Evolutionary conservation across 2,888 invertebrate genomes (phyloP).

Genomic region (Papilio demoleus): DNA sequence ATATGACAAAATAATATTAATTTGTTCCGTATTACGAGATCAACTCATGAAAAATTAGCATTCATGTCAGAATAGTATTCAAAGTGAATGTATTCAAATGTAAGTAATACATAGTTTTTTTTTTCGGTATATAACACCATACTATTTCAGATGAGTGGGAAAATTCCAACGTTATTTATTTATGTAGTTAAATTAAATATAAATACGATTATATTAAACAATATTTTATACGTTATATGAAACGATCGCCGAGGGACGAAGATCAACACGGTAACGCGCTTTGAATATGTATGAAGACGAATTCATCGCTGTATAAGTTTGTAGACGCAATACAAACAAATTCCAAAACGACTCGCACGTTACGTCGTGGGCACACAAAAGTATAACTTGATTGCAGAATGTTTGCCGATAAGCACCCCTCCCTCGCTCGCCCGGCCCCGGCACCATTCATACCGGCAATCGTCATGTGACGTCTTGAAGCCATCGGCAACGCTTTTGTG

Average conservation of each 20-base stretch:
- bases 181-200: background rate
- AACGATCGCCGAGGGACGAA: conserved; percentile 16
- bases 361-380: background rate
- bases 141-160: background rate
- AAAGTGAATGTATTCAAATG: background rate
- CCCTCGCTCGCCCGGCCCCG: no score
- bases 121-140: background rate
- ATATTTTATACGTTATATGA: conserved; percentile 19
- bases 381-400: no score
- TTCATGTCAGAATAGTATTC: background rate
- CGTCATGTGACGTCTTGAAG: no score
- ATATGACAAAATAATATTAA: background rate
- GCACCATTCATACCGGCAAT: no score
- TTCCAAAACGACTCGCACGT: conserved; percentile 30
- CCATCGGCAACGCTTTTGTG: no score
- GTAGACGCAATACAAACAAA: conserved; percentile 29
- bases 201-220: conserved; percentile 12
- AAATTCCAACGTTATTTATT: background rate
- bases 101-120: background rate
- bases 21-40: background rate
- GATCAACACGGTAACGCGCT: conserved; percentile 5
- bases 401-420: no score
- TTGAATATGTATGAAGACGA: conserved; percentile 29
- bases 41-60: background rate
- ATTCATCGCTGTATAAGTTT: conserved; percentile 24